phyloP scores from a whole-genome alignment of 2,113 vertebrate species.

The Cyanistes caeruleus region DNA sequence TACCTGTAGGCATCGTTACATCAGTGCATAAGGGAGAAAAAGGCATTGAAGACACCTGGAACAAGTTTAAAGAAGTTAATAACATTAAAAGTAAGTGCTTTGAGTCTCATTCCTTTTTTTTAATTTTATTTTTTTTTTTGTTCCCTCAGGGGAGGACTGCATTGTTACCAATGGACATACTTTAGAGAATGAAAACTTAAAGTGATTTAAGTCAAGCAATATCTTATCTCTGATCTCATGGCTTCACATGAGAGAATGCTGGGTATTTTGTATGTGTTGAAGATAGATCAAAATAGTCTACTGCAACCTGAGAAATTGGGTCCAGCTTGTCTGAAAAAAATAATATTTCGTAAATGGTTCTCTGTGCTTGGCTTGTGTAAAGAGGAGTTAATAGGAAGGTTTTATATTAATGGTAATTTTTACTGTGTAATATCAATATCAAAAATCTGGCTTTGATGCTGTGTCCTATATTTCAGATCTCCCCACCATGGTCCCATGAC shows the following conservation, averaged over 20 bases:
- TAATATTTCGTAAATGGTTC: accelerated
- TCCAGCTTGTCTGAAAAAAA: not conserved
- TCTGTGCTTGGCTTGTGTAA: not conserved
- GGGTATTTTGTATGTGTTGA: not conserved
- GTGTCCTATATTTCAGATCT: not conserved
- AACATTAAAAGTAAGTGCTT: constrained; percentile 82
- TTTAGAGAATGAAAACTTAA: not conserved
- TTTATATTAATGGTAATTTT: not conserved
- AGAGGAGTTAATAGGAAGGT: not conserved
- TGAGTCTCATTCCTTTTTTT: not conserved
- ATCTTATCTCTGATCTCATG: not conserved
- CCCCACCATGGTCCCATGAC: not conserved
- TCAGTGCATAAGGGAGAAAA: constrained; percentile 76
- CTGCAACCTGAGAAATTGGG: not conserved
- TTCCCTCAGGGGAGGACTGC: not conserved
- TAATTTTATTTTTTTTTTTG: not conserved
- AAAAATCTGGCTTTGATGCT: not conserved
- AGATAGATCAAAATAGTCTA: not conserved
- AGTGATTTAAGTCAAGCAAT: not conserved
- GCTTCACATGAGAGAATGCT: not conserved
- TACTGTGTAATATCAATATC: not conserved
- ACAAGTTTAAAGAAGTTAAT: constrained; percentile 74
- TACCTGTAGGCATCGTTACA: constrained; percentile 82
- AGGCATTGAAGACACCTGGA: constrained; percentile 74
- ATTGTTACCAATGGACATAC: not conserved